Evolutionary conservation across 1,140 invertebrate genomes (phyloP), one percentile per base, ranked within the genome.

Genomic region (Aphaenogaster ashmeadi): DNA sequence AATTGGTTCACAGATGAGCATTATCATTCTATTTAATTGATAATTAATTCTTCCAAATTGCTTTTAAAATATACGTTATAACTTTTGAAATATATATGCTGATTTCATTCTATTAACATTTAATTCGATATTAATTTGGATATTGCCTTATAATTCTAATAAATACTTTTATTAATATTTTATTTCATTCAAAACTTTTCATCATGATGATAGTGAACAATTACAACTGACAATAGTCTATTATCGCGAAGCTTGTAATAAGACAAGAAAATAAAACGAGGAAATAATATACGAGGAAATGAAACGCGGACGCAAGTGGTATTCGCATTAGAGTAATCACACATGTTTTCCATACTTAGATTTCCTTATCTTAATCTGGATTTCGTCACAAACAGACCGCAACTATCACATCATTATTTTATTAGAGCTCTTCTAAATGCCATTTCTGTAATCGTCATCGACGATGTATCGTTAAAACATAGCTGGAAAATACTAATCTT

Each of bases 241-340:
- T 71, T 18, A 44, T 71, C 8, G 21, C 44, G 15, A 77, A 0
- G 13, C 38, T 60, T 38, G 13, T 2, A 58, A 77, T 27, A 27
- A 38, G 21, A n/a, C 3, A 15, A 50, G 2, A 27, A 56, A 50
- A 13, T 13, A 27, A 27, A 13, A 52, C 9, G 1, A 7, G 8
- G 1, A 44, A 77, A 60, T 60, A n/a, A 44, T 7, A 27, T 21
- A 62, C 9, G n/a, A 44, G 33, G 15, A 47, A 9, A 58, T 18
- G 15, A 38, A 52, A 41, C 2, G 6, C 5, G 15, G 38, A 18
- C 6, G 21, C 6, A 33, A 52, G 18, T 33, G 1, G 13, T 38
- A 38, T 47, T 83, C 2, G n/a, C n/a, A 56, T 52, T 56, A 33
- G 4, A 41, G 21, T 80, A 80, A 50, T 62, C 60, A 21, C 50